Percentiles rank a stretch among this genome's conserved stretches.
These are phyloP conservation scores for Coracias cyanogaster DNA, from an alignment of 2,797 vertebrate genomes.

Conservation along the genomic window DNA sequence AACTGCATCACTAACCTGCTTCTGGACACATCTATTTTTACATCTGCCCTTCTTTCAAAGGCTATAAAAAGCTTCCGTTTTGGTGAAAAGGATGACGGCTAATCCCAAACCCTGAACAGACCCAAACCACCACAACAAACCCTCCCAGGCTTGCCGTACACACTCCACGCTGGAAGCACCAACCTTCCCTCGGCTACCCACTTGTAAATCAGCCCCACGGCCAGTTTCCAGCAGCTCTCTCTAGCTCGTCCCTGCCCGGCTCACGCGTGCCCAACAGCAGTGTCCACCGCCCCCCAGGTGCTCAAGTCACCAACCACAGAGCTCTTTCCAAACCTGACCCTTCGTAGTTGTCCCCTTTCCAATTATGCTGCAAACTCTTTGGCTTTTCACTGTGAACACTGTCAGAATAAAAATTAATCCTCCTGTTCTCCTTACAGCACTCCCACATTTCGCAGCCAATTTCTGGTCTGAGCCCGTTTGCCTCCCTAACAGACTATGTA, in stretches of 20 bases:
- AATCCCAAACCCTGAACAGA: not conserved
- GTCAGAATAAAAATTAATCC: not conserved
- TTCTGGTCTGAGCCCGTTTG: not conserved
- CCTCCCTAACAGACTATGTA: rapidly evolving
- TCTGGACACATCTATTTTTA: not conserved
- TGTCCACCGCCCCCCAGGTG: rapidly evolving
- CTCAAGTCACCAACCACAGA: not conserved
- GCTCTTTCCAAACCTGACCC: not conserved
- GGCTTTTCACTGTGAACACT: not conserved
- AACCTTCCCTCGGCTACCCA: no score
- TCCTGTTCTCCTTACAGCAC: not conserved
- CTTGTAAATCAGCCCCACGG: rapidly evolving
- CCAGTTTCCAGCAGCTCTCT: not conserved
- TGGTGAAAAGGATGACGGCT: not conserved
- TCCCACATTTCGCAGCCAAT: not conserved
- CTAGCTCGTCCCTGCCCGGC: rapidly evolving
- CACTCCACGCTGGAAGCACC: no score
- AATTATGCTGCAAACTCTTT: not conserved
- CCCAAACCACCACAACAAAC: not conserved
- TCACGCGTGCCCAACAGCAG: no score
- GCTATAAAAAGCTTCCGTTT: not conserved
- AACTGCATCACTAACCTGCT: not conserved
- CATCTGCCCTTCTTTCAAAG: not conserved
- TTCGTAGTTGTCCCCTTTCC: not conserved
- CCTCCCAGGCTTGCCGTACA: rapidly evolving